A percentile compares a stretch with the other conserved stretches of the same genome.
Conservation (phyloP, 2,113 vertebrate genomes). For the Dipodomys stephensi region DNA sequence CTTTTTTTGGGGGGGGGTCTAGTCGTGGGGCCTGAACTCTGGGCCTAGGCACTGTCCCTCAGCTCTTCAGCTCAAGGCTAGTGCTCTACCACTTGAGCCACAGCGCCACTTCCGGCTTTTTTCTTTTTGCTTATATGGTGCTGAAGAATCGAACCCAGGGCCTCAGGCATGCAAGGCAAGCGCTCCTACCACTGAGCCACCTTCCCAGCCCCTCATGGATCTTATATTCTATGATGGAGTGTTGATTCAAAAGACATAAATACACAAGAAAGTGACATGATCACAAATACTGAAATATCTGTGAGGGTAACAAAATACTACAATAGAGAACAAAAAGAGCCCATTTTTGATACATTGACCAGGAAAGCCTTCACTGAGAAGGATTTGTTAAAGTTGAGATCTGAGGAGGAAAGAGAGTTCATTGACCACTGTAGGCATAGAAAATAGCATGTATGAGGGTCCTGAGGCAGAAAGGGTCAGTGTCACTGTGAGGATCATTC, state of each 20-base stretch:
- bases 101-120: too few relatives aligned
- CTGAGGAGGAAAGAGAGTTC: not conserved
- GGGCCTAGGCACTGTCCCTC: too few relatives aligned
- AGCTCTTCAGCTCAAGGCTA: too few relatives aligned
- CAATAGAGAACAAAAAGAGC: not conserved
- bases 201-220: too few relatives aligned
- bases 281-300: not conserved
- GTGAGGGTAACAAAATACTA: not conserved
- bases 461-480: not conserved
- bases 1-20: too few relatives aligned
- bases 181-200: too few relatives aligned
- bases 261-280: not conserved
- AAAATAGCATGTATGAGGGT: not conserved
- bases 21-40: too few relatives aligned
- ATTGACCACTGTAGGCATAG: not conserved
- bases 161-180: too few relatives aligned
- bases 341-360: not conserved
- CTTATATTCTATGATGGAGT: not conserved
- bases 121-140: too few relatives aligned
- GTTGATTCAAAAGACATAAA: not conserved
- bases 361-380: constrained; percentile 8
- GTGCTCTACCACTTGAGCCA: too few relatives aligned
- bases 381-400: not conserved
- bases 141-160: too few relatives aligned
- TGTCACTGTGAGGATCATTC: not conserved